phyloP scores from a whole-genome alignment of 2,797 vertebrate genomes.

The Harpagifer antarcticus region DNA sequence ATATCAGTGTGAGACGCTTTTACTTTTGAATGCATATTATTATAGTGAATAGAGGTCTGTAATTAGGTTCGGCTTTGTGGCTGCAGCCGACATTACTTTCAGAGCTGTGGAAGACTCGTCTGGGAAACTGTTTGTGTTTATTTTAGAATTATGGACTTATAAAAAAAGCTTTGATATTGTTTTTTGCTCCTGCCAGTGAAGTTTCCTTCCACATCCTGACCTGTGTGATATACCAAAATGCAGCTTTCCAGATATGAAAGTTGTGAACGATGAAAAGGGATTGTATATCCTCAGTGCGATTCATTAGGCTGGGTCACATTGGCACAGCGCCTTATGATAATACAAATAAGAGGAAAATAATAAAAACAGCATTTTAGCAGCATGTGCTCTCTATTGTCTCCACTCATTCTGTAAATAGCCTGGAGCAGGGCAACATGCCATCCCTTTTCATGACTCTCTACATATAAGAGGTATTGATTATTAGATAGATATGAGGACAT shows the following conservation, averaged over 20 bases:
- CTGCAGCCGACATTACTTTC: conserved; percentile 30
- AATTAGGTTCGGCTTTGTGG: conserved; percentile 53
- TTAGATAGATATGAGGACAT: conserved; percentile 6
- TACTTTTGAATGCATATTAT: conserved; percentile 42
- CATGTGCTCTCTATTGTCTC: not conserved
- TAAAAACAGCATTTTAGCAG: conserved; percentile 28
- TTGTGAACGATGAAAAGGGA: conserved; percentile 11
- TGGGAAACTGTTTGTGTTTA: conserved; percentile 30
- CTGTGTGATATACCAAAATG: conserved; percentile 6
- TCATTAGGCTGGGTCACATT: conserved; percentile 25
- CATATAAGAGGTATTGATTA: conserved; percentile 12
- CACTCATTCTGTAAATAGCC: not conserved
- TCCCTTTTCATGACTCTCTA: not conserved
- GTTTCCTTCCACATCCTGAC: conserved; percentile 4
- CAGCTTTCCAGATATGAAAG: not conserved
- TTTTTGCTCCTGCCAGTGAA: conserved; percentile 6
- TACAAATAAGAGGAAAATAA: conserved; percentile 18
- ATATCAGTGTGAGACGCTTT: conserved; percentile 37
- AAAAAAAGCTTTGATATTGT: not conserved
- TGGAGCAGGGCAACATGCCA: not conserved
- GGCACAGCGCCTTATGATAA: not conserved
- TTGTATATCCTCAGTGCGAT: conserved; percentile 1
- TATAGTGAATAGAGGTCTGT: conserved; percentile 40
- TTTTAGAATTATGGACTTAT: conserved; percentile 13
- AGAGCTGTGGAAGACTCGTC: conserved; percentile 22